Percentiles rank a stretch among this genome's conserved stretches.
These are phyloP conservation scores for Drosophila lutescens DNA, from an alignment of 2,888 invertebrate species.

Conservation along the genomic window DNA sequence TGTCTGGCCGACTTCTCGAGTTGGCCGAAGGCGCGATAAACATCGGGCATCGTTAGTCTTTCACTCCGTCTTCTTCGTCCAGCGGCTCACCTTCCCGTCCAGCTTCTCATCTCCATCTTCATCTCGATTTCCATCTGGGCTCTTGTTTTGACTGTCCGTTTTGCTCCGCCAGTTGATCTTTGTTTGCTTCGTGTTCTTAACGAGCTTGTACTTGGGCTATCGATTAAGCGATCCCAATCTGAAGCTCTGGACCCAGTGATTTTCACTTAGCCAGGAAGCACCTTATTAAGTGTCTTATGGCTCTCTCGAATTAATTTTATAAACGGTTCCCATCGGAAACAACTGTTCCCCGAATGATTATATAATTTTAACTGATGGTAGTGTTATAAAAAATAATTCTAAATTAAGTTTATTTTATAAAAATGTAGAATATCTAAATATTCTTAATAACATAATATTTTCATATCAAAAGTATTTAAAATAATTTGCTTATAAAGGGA, in stretches of 20 bases:
- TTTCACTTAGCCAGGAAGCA: constrained; percentile 59
- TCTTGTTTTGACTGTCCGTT: constrained; percentile 66
- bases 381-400: background rate
- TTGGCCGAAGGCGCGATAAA: constrained; percentile 51
- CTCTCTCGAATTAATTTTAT: constrained; percentile 60
- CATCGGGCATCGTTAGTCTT: constrained; percentile 72
- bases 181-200: constrained; percentile 59
- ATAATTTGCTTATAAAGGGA: too few species aligned
- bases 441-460: too few species aligned
- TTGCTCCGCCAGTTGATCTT: constrained; percentile 47
- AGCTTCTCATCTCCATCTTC: constrained; percentile 8
- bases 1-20: constrained; percentile 18
- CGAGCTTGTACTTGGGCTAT: constrained; percentile 68
- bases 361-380: background rate
- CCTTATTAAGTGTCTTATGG: constrained; percentile 70
- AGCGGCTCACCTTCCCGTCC: constrained; percentile 11
- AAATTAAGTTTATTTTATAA: too few species aligned
- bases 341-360: background rate
- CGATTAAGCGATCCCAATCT: constrained; percentile 73
- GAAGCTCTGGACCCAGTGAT: constrained; percentile 44
- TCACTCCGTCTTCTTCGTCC: constrained; percentile 34
- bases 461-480: too few species aligned
- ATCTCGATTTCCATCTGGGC: constrained; percentile 14
- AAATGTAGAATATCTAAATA: too few species aligned
- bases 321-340: constrained; percentile 1